Base-by-base conservation (phyloP, 2,797 vertebrate genomes). In the Enteromius afrohamiltoni region DNA sequence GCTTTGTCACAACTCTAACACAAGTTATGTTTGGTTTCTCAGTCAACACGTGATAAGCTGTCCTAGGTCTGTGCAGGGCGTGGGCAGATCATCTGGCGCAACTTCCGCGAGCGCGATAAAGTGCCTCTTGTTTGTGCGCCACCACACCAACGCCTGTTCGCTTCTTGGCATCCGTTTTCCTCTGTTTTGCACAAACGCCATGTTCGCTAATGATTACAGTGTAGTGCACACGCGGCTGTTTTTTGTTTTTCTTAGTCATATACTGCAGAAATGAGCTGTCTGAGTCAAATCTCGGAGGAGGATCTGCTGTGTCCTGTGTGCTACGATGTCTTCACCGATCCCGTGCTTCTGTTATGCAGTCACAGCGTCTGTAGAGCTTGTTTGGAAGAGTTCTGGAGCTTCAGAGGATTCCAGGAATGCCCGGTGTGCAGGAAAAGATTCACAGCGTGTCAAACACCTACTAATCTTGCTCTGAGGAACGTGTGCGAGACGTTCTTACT, bases 351-450 rank as follows among this genome's bases (percentile, higher is more conserved):
- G 42, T 5, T 67, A 3, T 78, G 77, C 16, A 67, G 77, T 67
- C 77, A 78, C 77, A 78, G 60, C 10, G 1, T 78, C 19, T 78
- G 77, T 3, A 65, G 29, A 51, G 60, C 42, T 3, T 78, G 77
- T 78, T n/a, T 49, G 4, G 2, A 79, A 7, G 19, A 23, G 62
- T 4, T 79, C 13, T 23, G 77, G 21, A 37, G 45, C 45, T 11
- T 1, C 29, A n/a, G n/a, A 37, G 62, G 62, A 6, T 23, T 67
- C 51, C 77, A 79, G 16, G 69, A 73, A 6, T 73, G 69, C 17
- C 69, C 69, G 0, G 26, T 73, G 0, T 73, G 69, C 45, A 23
- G 62, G 62, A 51, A 79, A 53, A 53, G 45, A 23, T 79, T 53
- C 62, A 37, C 13, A 19, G 29, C 45, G 34, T 23, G 11, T 19